phyloP scores from a whole-genome alignment of 92 coral and sea anemone species.

The Phymanthus crucifer region DNA sequence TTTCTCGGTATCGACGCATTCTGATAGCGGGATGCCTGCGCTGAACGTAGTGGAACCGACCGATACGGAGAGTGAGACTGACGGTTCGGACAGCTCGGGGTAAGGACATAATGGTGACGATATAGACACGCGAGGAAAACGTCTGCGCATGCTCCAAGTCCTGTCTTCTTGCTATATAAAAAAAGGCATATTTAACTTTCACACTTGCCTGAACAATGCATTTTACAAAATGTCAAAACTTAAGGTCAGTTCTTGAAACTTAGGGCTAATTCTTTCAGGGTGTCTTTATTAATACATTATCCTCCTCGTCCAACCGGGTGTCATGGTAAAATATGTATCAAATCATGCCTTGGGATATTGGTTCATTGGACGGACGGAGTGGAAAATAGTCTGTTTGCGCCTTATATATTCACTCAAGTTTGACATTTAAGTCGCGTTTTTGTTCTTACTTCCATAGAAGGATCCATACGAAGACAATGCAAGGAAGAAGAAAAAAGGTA shows the following conservation, averaged over 20 bases:
- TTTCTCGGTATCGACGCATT: constrained; percentile 17
- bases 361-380: background rate
- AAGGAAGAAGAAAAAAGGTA: background rate
- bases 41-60: constrained; percentile 15
- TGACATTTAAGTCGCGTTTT: background rate
- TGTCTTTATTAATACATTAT: too few relatives aligned
- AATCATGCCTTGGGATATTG: too few relatives aligned
- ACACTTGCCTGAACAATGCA: too few relatives aligned
- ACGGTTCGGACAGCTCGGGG: constrained; percentile 1
- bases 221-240: too few relatives aligned
- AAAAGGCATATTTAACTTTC: too few relatives aligned
- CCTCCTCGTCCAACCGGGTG: too few relatives aligned
- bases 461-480: background rate
- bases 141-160: too few relatives aligned
- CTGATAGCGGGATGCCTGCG: constrained; percentile 12
- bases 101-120: background rate
- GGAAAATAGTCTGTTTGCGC: background rate
- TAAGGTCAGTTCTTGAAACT: too few relatives aligned
- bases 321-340: too few relatives aligned
- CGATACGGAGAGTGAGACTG: background rate
- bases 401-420: background rate
- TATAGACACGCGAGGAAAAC: background rate
- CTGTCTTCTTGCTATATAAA: too few relatives aligned
- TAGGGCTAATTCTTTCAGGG: too few relatives aligned
- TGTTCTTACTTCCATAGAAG: background rate